Base-by-base conservation (phyloP, 2,888 invertebrate species). In the Drosophila prostipennis region DNA sequence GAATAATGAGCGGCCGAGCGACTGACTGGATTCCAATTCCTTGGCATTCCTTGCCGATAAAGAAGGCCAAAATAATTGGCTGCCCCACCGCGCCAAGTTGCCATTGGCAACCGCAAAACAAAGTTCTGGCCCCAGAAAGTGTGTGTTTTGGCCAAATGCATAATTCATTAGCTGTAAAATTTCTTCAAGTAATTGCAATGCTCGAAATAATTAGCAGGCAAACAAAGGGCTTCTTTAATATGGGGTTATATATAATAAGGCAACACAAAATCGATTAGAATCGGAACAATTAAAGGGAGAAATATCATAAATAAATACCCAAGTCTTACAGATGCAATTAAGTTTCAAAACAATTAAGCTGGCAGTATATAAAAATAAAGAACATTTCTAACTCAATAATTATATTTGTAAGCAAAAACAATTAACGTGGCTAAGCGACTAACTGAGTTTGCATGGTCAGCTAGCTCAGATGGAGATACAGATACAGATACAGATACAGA, bases 61-160 rank as follows among this genome's bases (percentile, higher is more conserved):
- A 58, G 48, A 54, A 72, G 57, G 37, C 56, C 14, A 40, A 59
- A 64, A 58, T 79, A 87, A 86, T 82, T 87, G 83, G 69, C 74
- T 37, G 40, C 48, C 67, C 57, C 26, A 13, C 36, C n/a, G 42
- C 16, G 16, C 10, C 29, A 19, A 23, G 42, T 59, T 48, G 64
- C 45, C 37, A 51, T 39, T 45, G 67, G 67, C 57, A 64, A 65
- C 64, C 72, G 39, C 63, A 60, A 49, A 59, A 69, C 54, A 14
- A 23, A 32, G n/a, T n/a, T 46, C 6, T 26, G 46, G 10, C 11
- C 46, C 46, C 6, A 57, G 32, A 36, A 58, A 29, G 29, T 29
- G 58, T 49, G 48, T 67, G 34, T 34, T 34, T 58, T 70, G 58
- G 34, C 48, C 49, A 46, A 70, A 29, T 45, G 36, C 36, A 55